Percentiles rank a stretch among this genome's conserved stretches.
Conservation (phyloP, 2,113 vertebrate species). For the Ariopsis seemanni region DNA sequence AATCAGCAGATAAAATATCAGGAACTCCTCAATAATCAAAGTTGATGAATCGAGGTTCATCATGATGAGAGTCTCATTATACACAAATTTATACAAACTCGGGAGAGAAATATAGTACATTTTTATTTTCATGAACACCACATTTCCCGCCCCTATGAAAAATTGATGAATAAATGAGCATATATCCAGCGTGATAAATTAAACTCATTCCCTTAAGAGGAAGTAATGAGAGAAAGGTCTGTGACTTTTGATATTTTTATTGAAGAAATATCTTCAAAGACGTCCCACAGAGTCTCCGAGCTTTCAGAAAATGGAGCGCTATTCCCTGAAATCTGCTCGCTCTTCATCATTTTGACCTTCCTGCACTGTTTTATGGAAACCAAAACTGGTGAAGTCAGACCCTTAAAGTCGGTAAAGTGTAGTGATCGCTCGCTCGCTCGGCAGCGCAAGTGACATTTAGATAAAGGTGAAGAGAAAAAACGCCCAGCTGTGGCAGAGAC, state of each 20-base stretch:
- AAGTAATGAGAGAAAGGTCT: constrained; percentile 3
- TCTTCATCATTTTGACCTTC: constrained; percentile 17
- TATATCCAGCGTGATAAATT: not conserved
- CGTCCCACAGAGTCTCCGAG: not conserved
- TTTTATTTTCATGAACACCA: not conserved
- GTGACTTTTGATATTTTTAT: constrained; percentile 24
- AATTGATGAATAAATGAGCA: not conserved
- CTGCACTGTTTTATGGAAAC: constrained; percentile 15
- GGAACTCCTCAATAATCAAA: not conserved
- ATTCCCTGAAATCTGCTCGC: not conserved
- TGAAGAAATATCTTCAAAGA: not conserved
- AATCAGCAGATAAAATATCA: not conserved
- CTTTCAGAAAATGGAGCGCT: not conserved
- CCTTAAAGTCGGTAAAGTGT: constrained; percentile 34
- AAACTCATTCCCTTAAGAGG: not conserved
- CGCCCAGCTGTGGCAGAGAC: constrained; percentile 58
- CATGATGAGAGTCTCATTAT: not conserved
- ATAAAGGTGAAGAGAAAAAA: constrained; percentile 69
- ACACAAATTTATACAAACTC: not conserved
- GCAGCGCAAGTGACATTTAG: constrained; percentile 72
- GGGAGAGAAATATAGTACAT: not conserved
- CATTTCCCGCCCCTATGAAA: not conserved
- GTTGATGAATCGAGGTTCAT: not conserved
- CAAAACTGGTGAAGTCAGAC: constrained; percentile 23
- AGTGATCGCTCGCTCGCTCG: constrained; percentile 47